Conservation (phyloP, 2,113 vertebrate genomes). For the Sterrhoptilus dennistouni region DNA sequence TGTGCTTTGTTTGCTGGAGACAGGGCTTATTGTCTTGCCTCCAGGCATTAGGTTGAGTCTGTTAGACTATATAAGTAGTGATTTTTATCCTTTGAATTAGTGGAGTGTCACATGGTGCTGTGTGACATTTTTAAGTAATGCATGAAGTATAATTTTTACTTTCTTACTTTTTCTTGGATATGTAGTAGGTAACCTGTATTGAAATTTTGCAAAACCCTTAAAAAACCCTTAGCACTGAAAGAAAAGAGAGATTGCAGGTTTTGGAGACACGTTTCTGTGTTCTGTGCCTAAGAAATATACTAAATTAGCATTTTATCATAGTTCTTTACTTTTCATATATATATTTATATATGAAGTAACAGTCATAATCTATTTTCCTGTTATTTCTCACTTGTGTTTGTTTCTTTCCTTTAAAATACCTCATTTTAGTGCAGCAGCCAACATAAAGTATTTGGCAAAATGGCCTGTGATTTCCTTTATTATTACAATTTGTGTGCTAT, state of each 20-base stretch:
- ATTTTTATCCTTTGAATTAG: not conserved
- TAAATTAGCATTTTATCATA: not conserved
- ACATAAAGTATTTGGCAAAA: not conserved
- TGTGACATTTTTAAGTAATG: slow-evolving; percentile 33
- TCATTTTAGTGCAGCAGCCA: not conserved
- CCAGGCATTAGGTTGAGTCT: not conserved
- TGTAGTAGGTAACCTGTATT: not conserved
- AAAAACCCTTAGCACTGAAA: not conserved
- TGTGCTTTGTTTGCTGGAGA: slow-evolving; percentile 10
- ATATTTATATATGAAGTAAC: not conserved
- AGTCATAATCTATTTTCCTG: not conserved
- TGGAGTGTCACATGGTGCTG: not conserved
- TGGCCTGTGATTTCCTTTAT: not conserved
- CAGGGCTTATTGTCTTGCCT: slow-evolving; percentile 13
- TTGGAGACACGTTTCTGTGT: not conserved
- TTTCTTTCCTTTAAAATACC: not conserved
- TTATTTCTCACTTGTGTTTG: not conserved
- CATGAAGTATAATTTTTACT: not conserved
- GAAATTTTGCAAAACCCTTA: not conserved
- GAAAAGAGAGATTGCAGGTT: not conserved
- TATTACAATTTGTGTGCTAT: not conserved
- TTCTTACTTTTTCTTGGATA: not conserved
- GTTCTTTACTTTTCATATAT: too few species aligned
- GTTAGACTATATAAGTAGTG: not conserved
- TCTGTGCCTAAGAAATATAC: not conserved